Evolutionary conservation across 2,888 invertebrate genomes (phyloP), one percentile per base, ranked within the genome.

Genomic region (Osmoderma eremita): DNA sequence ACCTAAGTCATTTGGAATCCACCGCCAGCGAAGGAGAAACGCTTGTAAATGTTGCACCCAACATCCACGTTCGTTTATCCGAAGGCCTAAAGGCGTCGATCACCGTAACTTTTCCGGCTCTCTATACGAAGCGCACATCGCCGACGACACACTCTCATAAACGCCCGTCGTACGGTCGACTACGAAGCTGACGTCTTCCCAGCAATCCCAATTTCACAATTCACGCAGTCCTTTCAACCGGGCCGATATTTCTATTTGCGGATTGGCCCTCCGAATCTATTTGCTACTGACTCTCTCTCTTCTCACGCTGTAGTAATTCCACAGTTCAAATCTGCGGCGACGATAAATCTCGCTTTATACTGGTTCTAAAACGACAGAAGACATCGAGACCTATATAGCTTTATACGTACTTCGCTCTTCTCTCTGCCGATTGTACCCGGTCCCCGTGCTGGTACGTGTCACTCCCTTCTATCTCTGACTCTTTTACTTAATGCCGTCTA

Each of bases 201-300:
- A 45, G 53, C 63, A 64, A 64, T 64, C 53, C 53, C 63, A 67
- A 70, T 70, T 72, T 70, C 69, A 72, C 73, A 70, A 72, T 73
- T 72, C 75, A 74, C 74, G 72, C 73, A 70, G 73, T 74, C 74
- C 74, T 77, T 77, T 76, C 76, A 77, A 73, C 71, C 72, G 72
- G 72, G 74, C 75, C 75, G 76, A 77, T 78, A 79, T 76, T 77
- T 78, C 77, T 79, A 78, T 78, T 78, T 77, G 77, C 70, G 76
- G 77, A 77, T 76, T 76, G 75, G 78, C 75, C 75, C 72, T 74
- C 73, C 71, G 74, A 76, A 77, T 79, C 77, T 77, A 78, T 78
- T 77, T 78, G 77, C 76, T 76, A 75, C 77, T 75, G 76, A 72
- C 76, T 77, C 74, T 71, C 76, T 77, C 74, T 74, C 76, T 69